Evolutionary conservation across 1,140 invertebrate species (phyloP), one percentile per base, ranked within the genome.

Genomic region (Dendrolimus kikuchii): DNA sequence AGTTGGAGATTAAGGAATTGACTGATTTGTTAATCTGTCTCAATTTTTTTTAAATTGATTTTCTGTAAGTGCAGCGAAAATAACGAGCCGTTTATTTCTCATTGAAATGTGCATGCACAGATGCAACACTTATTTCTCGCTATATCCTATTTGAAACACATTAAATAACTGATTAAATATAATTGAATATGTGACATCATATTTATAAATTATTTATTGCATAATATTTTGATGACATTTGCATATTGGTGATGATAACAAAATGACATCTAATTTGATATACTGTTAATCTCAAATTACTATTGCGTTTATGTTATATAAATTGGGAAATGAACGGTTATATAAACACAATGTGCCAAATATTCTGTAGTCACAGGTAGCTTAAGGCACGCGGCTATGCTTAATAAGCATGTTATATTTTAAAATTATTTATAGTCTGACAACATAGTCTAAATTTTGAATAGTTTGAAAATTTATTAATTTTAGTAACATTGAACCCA

Each of bases 321-420:
- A 55, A 66, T 53, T 62, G 54, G 61, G 63, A 68, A 56, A 63
- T 51, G 57, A 59, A 64, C 53, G 51, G 38, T 23, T 43, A 43
- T 53, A 38, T 56, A 57, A 59, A 39, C 50, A 65, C 67, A 68
- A 69, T 80, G 81, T 84, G 81, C 81, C 81, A 84, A 84, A 84
- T 84, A 84, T 84, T 81, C 47, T 59, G 75, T 84, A 81, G 81
- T 62, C 56, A 71, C 55, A 47, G 60, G 40, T 66, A 65, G 62
- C 51, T 62, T 62, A 60, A 55, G 42, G 51, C 56, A 50, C 53
- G 53, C 53, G 49, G 53, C 53, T 46, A 23, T 23, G 23, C 23
- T 23, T 23, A 23, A 2, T 23, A 23, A 23, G 23, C 23, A 23
- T 23, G 23, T 23, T 23, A 23, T 23, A 23, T 23, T 23, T 23